Base-by-base conservation (phyloP, 2,113 vertebrate species). In the Chaetura pelagica region DNA sequence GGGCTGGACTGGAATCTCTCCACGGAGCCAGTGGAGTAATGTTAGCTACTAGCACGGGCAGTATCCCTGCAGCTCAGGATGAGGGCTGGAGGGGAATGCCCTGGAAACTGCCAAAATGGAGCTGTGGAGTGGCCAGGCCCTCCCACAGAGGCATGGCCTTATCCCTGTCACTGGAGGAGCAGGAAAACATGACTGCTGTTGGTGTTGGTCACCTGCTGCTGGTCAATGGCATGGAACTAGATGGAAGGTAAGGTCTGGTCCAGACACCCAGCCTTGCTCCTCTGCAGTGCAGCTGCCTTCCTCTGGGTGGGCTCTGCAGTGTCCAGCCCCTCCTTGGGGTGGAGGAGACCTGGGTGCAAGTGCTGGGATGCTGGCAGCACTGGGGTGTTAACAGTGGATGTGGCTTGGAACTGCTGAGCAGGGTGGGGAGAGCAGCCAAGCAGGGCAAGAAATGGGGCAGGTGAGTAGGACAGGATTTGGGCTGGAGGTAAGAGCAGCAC, bases 101-200 rank as follows among this genome's bases (percentile, higher is more conserved):
- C n/a, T 44, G 23, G 18, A 34, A 40, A 18, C 46, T 22, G 20
- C 20, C 1, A 1, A 2, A 64, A 40, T 0, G 1, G 79, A 61
- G 49, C 82, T 63, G 27, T 1, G 5, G 27, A 5, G 42, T 15
- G 15, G 9, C 23, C 29, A 11, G 19, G 7, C 24, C 19, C 22
- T 61, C 11, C 57, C 4, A 2, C 14, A n/a, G 42, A 20, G 68
- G 3, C 35, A 8, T 19, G 32, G 17, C 63, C 20, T 68, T 73
- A 38, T 5, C 32, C 16, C 2, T 3, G 5, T 40, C 0, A 0
- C 34, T 92, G 69, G 38, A 49, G 35, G 32, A 88, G 19, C 58
- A 42, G 40, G 40, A 10, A 42, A 42, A 42, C 40, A 42, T 42
- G 13, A 38, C 38, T 49, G 54, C 29, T 6, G 0, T 4, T 57